A percentile compares a stretch with the other conserved stretches of the same genome.
Evolutionary conservation across 1,140 invertebrate species (phyloP).

Genomic region (Micrasema longulum): DNA sequence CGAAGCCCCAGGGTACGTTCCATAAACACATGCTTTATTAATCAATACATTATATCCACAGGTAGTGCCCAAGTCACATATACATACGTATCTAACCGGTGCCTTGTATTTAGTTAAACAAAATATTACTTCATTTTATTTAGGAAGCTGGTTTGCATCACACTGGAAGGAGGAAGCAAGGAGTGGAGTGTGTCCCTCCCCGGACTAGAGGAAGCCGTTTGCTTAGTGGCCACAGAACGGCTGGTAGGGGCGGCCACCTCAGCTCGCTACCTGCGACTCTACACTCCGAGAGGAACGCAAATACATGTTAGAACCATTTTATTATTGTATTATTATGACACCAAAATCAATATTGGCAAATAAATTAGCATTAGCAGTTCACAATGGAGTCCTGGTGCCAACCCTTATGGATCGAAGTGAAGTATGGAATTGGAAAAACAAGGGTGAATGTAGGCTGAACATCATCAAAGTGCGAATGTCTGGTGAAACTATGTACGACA

Average conservation of each 20-base stretch:
- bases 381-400: no score
- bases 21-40: no score
- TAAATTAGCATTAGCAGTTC: no score
- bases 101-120: no score
- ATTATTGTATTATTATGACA: background rate
- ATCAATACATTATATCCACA: no score
- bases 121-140: constrained; percentile 30
- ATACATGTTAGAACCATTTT: constrained; percentile 74
- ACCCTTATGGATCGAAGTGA: no score
- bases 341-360: background rate
- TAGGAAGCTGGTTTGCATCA: constrained; percentile 81
- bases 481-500: no score
- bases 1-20: constrained; percentile 67
- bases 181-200: constrained; percentile 88
- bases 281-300: constrained; percentile 87
- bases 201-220: constrained; percentile 80
- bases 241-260: constrained; percentile 85
- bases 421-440: no score
- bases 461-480: no score
- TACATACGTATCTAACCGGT: no score
- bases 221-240: constrained; percentile 77
- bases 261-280: constrained; percentile 81
- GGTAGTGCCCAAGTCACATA: no score
- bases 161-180: constrained; percentile 84
- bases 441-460: no score